Base-by-base conservation (phyloP, 2,797 vertebrate species). In the Malurus splendens region DNA sequence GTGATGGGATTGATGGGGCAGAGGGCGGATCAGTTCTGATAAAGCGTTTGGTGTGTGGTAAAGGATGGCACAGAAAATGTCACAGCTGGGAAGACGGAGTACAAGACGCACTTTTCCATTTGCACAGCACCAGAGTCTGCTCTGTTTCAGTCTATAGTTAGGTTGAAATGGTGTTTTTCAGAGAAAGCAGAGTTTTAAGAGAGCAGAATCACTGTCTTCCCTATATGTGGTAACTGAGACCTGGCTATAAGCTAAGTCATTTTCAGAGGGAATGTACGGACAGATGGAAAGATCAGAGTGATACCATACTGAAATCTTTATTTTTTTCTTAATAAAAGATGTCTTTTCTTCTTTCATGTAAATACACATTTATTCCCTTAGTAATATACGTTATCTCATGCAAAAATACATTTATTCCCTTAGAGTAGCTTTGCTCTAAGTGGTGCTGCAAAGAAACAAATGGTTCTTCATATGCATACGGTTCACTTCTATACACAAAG, bases 31-130 rank as follows among this genome's bases (percentile, higher is more conserved):
- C 60, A 5, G 33, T 32, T 76, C 67, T 59, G 27, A 8, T 19
- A 17, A 30, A 48, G 9, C 15, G 5, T 44, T 61, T 27, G 24
- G 20, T 0, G 0, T 4, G 18, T 38, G 45, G 10, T 13, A n/a
- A n/a, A 33, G 18, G 72, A 32, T 17, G 39, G 57, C 70, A 27
- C 5, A n/a, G 44, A 62, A 86, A 55, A 60, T 23, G 33, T 54
- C 70, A 41, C 52, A 30, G 6, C 39, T 9, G 7, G 44, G 32
- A 24, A 47, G 50, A n/a, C 12, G 2, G 41, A 81, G 38, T 27
- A 24, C 41, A 41, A 14, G 51, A 13, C 0, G 0, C 52, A 7
- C 30, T 30, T 86, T 67, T 55, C 24, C 24, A 3, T 68, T 39
- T 52, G 27, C 27, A 10, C 19, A 13, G 5, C 13, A 13, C 14